Conservation (phyloP, 2,113 vertebrate species). For the Lophochroa leadbeateri region DNA sequence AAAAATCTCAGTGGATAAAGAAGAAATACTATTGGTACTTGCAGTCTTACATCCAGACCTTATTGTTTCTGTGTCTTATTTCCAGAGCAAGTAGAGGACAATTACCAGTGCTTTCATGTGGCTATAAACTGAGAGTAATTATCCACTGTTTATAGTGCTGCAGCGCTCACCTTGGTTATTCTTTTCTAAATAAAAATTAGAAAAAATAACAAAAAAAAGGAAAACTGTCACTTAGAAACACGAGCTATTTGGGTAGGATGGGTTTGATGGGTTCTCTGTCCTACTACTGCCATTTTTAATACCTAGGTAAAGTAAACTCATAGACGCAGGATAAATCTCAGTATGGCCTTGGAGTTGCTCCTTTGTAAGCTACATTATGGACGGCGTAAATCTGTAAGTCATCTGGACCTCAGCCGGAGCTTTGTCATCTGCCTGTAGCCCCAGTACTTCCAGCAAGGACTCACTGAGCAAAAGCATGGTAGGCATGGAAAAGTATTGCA, state of each 20-base stretch:
- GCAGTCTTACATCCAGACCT: not conserved
- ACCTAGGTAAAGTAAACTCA: not conserved
- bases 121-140: not conserved
- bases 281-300: not conserved
- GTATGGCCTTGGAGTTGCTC: not conserved
- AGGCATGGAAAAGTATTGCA: not conserved
- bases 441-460: not conserved
- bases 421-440: not conserved
- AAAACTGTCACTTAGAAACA: not conserved
- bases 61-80: conserved; percentile 3
- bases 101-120: not conserved
- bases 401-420: not conserved
- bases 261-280: not conserved
- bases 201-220: not conserved
- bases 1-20: not conserved
- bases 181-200: not conserved
- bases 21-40: not conserved
- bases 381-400: not conserved
- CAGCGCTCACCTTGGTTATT: not conserved
- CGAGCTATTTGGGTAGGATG: not conserved
- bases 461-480: accelerated
- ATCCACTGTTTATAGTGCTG: not conserved
- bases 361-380: not conserved
- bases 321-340: not conserved
- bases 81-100: not conserved